phyloP scores from a whole-genome alignment of 2,888 invertebrate genomes.

The Ectemnius continuus region DNA sequence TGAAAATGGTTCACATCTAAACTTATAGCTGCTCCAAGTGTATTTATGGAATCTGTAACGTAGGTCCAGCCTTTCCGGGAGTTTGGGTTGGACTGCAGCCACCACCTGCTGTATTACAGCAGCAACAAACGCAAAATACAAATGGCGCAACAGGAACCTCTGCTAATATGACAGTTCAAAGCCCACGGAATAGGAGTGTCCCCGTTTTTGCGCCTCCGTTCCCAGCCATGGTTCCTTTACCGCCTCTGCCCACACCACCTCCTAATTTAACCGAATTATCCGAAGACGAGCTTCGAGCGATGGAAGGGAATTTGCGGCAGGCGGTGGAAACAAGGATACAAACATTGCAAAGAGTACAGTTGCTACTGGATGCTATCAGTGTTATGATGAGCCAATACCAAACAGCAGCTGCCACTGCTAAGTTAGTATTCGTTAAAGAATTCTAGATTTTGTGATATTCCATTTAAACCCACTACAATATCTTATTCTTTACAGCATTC shows the following conservation, averaged over 20 bases:
- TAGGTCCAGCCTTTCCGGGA: constrained; percentile 65
- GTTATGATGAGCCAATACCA: constrained; percentile 97
- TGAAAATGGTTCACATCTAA: background rate
- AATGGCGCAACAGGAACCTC: constrained; percentile 40
- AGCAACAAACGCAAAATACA: constrained; percentile 48
- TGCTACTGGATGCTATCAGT: constrained; percentile 95
- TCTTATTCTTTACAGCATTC: constrained; percentile 63
- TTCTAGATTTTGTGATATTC: background rate
- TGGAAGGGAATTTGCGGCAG: constrained; percentile 94
- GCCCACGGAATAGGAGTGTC: constrained; percentile 66
- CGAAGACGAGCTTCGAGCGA: constrained; percentile 89
- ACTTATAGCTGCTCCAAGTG: background rate
- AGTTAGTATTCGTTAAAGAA: constrained; percentile 62
- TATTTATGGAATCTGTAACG: constrained; percentile 14
- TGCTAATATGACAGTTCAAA: constrained; percentile 62
- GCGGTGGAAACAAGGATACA: constrained; percentile 95
- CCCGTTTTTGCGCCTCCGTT: constrained; percentile 81
- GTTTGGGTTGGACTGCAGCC: constrained; percentile 70
- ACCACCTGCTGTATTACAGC: constrained; percentile 58
- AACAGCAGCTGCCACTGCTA: constrained; percentile 81
- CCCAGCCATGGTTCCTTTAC: constrained; percentile 80
- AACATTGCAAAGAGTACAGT: constrained; percentile 89
- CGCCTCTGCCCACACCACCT: constrained; percentile 89
- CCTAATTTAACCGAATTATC: constrained; percentile 86
- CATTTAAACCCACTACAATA: background rate